Conservation (phyloP, 2,797 vertebrate genomes). For the Cichlasoma orientale region DNA sequence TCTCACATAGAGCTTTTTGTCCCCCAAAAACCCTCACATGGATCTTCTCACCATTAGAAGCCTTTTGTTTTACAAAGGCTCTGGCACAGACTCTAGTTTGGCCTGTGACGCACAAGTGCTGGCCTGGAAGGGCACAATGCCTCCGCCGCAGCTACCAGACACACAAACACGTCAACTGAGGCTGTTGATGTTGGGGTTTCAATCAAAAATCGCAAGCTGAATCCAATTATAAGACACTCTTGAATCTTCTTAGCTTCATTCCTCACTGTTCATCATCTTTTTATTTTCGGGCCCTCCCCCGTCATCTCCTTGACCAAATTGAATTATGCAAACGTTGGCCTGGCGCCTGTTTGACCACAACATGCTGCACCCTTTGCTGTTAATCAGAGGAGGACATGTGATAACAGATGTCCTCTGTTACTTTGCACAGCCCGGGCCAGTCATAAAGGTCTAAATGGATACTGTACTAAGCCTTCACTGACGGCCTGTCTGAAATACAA, state of each 20-base stretch:
- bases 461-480: not conserved
- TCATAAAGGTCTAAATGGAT: not conserved
- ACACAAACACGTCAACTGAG: conserved; percentile 26
- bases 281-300: not conserved
- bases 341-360: conserved; percentile 18
- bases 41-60: conserved; percentile 43
- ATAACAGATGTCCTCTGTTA: conserved; percentile 4
- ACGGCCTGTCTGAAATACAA: not conserved
- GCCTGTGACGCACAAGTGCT: not conserved
- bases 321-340: conserved; percentile 9
- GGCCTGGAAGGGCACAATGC: not conserved
- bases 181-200: not conserved
- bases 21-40: not conserved
- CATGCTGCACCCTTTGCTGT: conserved; percentile 15
- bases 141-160: not conserved
- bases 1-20: conserved; percentile 1
- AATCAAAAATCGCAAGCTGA: not conserved
- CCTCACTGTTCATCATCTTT: not conserved
- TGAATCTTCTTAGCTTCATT: not conserved
- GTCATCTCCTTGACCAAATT: not conserved
- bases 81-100: conserved; percentile 33
- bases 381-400: conserved; percentile 29
- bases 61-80: conserved; percentile 22
- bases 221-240: conserved; percentile 1
- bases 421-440: not conserved